Evolutionary conservation across 2,113 vertebrate species (phyloP).

Genomic region (Egretta garzetta): DNA sequence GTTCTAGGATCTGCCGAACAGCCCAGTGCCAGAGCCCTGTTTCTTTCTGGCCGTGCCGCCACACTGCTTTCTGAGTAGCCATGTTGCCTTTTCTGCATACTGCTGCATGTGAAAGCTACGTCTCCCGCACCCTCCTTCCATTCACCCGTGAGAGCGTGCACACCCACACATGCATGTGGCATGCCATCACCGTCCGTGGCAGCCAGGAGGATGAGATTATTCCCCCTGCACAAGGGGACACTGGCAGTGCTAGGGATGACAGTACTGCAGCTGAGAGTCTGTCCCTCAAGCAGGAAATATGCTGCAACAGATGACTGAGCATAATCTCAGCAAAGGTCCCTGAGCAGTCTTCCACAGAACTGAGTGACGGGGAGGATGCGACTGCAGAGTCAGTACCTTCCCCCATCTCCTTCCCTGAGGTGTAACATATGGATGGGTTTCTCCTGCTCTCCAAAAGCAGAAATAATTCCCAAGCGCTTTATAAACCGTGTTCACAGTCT

Average conservation of each 20-base stretch:
- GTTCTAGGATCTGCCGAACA: neutral
- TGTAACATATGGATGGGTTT: neutral
- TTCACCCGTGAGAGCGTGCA: fast-evolving
- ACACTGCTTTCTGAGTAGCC: neutral
- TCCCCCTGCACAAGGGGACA: fast-evolving
- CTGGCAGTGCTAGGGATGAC: neutral
- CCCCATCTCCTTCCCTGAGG: neutral
- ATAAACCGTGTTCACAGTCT: neutral
- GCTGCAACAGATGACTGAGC: neutral
- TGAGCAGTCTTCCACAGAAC: neutral
- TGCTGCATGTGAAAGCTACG: neutral
- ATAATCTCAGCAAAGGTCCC: neutral
- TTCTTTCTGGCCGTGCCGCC: neutral
- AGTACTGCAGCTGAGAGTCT: neutral
- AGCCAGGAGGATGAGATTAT: neutral
- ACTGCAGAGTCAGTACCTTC: neutral
- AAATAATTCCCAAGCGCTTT: neutral
- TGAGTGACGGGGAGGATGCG: neutral
- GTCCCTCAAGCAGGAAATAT: neutral
- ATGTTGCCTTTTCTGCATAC: neutral
- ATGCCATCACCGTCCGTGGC: fast-evolving
- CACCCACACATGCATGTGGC: fast-evolving
- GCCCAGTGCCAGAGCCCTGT: fast-evolving
- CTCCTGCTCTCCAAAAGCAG: neutral
- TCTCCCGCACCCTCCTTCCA: neutral